Percentiles rank a stretch among this genome's conserved stretches.
Conservation (phyloP, 2,113 vertebrate genomes). For the Pantherophis guttatus region DNA sequence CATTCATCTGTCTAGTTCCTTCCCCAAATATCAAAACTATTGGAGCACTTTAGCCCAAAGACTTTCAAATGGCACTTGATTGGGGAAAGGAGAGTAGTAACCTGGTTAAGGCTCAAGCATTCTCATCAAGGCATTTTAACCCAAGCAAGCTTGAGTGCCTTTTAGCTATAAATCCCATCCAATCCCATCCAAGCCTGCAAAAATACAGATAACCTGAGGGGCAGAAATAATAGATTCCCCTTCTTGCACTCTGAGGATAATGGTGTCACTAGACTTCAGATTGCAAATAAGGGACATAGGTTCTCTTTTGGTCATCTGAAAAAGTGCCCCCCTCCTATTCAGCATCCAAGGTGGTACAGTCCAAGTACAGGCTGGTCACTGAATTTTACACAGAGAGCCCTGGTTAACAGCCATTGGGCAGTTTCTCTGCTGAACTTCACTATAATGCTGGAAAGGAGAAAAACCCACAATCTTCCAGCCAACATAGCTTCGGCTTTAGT, state of each 20-base stretch:
- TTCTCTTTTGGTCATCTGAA: background rate
- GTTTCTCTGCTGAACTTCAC: conserved; percentile 63
- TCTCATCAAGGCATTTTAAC: background rate
- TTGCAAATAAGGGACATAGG: background rate
- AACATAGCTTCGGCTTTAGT: conserved; percentile 73
- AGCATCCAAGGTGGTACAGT: background rate
- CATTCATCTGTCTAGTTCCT: background rate
- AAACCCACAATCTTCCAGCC: conserved; percentile 67
- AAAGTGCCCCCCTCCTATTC: background rate
- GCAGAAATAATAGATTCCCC: no score
- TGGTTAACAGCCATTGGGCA: conserved; percentile 47
- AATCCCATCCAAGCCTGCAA: background rate
- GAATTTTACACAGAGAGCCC: background rate
- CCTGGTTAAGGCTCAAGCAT: background rate
- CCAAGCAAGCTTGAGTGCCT: background rate
- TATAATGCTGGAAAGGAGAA: conserved; percentile 54
- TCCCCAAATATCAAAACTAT: no score
- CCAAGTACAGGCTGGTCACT: background rate
- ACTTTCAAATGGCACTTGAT: background rate
- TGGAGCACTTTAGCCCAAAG: background rate
- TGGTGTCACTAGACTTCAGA: background rate
- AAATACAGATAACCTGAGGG: background rate
- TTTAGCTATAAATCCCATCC: background rate
- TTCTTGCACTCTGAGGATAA: background rate
- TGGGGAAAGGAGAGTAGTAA: background rate